Percentiles rank a stretch among this genome's conserved stretches.
phyloP scores from a whole-genome alignment of 2,888 invertebrate species.

The Sussaba pulchella region DNA sequence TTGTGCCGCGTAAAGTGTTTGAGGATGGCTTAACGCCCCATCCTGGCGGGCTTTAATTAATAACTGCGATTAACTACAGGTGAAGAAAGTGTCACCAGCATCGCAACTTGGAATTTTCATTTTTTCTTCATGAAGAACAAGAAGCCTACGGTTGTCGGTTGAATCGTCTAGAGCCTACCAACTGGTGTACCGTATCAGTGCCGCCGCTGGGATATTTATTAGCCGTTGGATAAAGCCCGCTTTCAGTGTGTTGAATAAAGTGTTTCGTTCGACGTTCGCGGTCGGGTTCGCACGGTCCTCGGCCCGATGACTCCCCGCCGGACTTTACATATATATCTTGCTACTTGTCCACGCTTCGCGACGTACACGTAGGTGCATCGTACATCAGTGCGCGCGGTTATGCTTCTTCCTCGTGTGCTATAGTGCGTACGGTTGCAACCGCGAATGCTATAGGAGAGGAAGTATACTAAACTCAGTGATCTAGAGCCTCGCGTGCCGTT shows the following conservation, averaged over 20 bases:
- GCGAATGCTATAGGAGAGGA: constrained; percentile 5
- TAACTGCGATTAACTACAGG: background rate
- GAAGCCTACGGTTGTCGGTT: background rate
- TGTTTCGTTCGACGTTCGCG: constrained; percentile 17
- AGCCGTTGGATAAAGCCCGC: constrained; percentile 8
- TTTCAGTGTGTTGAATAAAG: constrained; percentile 26
- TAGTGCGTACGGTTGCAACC: background rate
- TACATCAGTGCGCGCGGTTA: constrained; percentile 18
- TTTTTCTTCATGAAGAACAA: background rate
- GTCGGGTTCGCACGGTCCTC: constrained; percentile 18
- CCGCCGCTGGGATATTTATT: constrained; percentile 25
- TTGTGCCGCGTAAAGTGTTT: background rate
- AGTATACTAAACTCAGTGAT: constrained; percentile 48
- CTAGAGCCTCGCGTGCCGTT: constrained; percentile 60
- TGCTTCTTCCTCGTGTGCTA: constrained; percentile 7
- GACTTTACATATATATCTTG: constrained; percentile 13
- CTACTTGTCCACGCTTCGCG: background rate
- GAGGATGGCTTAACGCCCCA: background rate
- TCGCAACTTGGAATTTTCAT: background rate
- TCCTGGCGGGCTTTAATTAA: background rate
- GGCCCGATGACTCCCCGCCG: constrained; percentile 16
- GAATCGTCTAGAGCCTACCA: background rate
- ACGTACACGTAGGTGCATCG: constrained; percentile 22
- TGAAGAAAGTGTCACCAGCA: background rate
- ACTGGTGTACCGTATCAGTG: constrained; percentile 16